Percentiles rank a stretch among this genome's conserved stretches.
These are phyloP conservation scores for Xestia ashworthii DNA, from an alignment of 2,888 invertebrate species.

Conservation along the genomic window DNA sequence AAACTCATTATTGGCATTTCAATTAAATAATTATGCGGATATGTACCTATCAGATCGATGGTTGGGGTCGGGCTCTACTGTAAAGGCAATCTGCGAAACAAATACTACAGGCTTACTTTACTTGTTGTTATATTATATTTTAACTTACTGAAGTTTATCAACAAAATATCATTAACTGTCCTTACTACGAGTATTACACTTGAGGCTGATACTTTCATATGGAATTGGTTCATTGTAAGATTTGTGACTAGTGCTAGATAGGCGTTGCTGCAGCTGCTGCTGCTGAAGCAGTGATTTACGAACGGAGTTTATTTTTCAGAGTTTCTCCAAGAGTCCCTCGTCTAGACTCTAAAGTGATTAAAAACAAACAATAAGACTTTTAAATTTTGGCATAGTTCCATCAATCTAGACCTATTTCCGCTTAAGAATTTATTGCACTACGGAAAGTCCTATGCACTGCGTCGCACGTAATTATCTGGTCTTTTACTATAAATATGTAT, in stretches of 20 bases:
- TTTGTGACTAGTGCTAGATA: conserved; percentile 14
- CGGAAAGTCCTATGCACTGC: conserved; percentile 37
- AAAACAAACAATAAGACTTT: background rate
- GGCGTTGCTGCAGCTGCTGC: background rate
- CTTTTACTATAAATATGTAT: conserved; percentile 29
- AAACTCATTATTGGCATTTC: background rate
- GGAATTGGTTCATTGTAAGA: background rate
- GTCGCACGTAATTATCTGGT: conserved; percentile 41
- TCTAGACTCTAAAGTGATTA: background rate
- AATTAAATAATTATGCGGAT: background rate
- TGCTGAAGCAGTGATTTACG: background rate
- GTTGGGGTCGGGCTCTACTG: conserved; percentile 7
- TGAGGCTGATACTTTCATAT: conserved; percentile 1
- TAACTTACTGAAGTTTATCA: conserved; percentile 5
- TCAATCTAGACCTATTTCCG: conserved; percentile 3
- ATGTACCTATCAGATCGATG: background rate
- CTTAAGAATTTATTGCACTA: conserved; percentile 26
- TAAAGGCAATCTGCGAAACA: background rate
- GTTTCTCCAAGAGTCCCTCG: background rate
- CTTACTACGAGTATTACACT: conserved; percentile 21
- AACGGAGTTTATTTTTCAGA: no score
- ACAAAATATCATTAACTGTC: conserved; percentile 24
- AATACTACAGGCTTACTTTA: background rate
- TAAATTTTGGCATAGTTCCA: background rate
- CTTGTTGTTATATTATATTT: background rate